These are phyloP conservation scores for Deilephila porcellus DNA, from an alignment of 2,888 invertebrate species.

Conservation along the genomic window DNA sequence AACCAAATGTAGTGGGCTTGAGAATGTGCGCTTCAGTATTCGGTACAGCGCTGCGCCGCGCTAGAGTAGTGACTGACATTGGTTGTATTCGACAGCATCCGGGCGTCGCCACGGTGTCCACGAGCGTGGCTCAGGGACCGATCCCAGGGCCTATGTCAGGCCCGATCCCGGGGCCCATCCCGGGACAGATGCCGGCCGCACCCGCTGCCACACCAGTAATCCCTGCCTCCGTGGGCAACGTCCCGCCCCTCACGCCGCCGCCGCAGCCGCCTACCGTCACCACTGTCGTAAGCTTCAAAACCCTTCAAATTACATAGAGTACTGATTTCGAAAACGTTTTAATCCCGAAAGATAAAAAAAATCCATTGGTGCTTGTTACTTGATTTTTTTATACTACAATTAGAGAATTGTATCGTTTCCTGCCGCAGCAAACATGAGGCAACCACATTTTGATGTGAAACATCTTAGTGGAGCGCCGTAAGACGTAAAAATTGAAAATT, in stretches of 20 bases:
- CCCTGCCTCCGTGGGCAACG: slow-evolving; percentile 44
- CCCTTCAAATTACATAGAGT: too few species aligned
- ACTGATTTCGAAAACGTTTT: too few species aligned
- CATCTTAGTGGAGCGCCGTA: too few species aligned
- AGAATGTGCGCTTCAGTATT: slow-evolving; percentile 44
- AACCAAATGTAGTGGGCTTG: slow-evolving; percentile 40
- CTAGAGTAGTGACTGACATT: neutral
- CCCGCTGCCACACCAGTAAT: slow-evolving; percentile 59
- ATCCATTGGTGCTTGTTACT: too few species aligned
- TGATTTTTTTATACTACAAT: too few species aligned
- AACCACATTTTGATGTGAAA: too few species aligned
- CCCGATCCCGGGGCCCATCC: slow-evolving; percentile 54
- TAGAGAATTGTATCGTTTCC: too few species aligned
- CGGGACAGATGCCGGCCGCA: slow-evolving; percentile 56
- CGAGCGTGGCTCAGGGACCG: slow-evolving; percentile 66
- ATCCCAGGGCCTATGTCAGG: slow-evolving; percentile 59
- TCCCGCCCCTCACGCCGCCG: slow-evolving; percentile 47
- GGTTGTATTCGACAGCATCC: slow-evolving; percentile 63
- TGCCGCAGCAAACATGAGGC: too few species aligned
- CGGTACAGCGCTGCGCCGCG: slow-evolving; percentile 35
- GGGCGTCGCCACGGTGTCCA: slow-evolving; percentile 75
- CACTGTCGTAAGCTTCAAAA: slow-evolving; percentile 40
- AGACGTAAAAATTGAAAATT: too few species aligned
- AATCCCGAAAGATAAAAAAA: too few species aligned
- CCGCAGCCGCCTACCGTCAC: slow-evolving; percentile 59